Evolutionary conservation across 2,113 vertebrate genomes (phyloP).

Genomic region (Mus musculus): DNA sequence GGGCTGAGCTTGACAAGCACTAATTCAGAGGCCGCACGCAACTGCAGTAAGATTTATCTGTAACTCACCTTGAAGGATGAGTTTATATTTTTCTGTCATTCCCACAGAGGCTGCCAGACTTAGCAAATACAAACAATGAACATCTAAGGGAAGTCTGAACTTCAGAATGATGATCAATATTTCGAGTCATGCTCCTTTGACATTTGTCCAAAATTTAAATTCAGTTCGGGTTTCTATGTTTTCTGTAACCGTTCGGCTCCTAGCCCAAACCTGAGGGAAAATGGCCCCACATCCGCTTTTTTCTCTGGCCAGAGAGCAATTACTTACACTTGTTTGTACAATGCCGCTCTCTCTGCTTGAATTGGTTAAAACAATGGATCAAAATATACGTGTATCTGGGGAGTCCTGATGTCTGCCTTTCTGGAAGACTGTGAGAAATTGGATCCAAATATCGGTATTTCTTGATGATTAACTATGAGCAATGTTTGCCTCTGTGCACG

Average conservation of each 20-base stretch:
- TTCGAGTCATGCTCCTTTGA: not conserved
- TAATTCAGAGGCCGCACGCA: rapidly evolving
- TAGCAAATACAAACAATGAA: not conserved
- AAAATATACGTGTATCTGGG: constrained; percentile 38
- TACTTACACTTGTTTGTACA: constrained; percentile 1
- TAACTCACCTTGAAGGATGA: not conserved
- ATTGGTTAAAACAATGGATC: constrained; percentile 42
- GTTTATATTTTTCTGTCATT: not conserved
- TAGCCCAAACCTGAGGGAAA: not conserved
- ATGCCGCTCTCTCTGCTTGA: not conserved
- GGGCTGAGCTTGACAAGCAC: not conserved
- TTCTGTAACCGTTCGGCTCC: not conserved
- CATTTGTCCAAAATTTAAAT: not conserved
- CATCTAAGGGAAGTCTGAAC: not conserved
- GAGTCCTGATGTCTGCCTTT: constrained; percentile 20
- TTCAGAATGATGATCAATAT: not conserved
- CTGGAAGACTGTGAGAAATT: constrained; percentile 40
- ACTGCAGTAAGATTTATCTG: not conserved
- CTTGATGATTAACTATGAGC: constrained; percentile 24
- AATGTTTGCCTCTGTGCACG: not conserved
- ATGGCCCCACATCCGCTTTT: not conserved
- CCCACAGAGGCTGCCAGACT: not conserved
- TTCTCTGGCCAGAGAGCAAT: constrained; percentile 27
- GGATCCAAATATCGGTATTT: constrained; percentile 25
- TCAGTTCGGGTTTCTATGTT: not conserved